Evolutionary conservation across 2,113 vertebrate genomes (phyloP).

Genomic region (Hyperoodon ampullatus): DNA sequence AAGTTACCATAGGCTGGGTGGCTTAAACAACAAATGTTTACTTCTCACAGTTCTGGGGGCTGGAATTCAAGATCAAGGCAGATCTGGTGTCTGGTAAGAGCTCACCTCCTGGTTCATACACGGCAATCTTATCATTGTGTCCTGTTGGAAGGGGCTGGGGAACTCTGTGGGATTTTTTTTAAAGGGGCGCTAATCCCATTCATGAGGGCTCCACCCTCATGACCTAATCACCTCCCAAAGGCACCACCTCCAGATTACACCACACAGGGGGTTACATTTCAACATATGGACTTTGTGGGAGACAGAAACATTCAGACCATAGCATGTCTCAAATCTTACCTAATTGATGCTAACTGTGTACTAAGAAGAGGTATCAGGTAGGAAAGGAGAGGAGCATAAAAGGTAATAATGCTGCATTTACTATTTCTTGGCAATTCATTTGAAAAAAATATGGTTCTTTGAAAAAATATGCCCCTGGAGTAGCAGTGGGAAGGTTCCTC

Average conservation of each 20-base stretch:
- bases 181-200: not conserved
- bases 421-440: not conserved
- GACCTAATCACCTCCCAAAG: not conserved
- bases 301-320: not conserved
- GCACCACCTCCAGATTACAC: not conserved
- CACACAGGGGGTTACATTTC: not conserved
- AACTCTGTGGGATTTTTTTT: not conserved
- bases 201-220: too few relatives aligned
- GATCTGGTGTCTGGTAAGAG: not conserved
- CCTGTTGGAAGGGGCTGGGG: not conserved
- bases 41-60: not conserved
- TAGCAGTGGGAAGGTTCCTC: not conserved
- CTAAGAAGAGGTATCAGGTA: not conserved
- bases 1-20: not conserved
- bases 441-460: not conserved
- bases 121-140: not conserved
- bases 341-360: accelerated
- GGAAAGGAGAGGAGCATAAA: not conserved
- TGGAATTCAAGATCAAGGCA: not conserved
- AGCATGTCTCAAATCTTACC: not conserved
- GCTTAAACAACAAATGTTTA: too few relatives aligned
- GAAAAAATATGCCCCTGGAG: not conserved
- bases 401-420: not conserved
- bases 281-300: not conserved
- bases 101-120: not conserved